Percentiles rank a stretch among this genome's conserved stretches.
These are phyloP conservation scores for Hydrozoanthus gracilis DNA, from an alignment of 92 coral and sea anemone genomes.

Conservation along the genomic window DNA sequence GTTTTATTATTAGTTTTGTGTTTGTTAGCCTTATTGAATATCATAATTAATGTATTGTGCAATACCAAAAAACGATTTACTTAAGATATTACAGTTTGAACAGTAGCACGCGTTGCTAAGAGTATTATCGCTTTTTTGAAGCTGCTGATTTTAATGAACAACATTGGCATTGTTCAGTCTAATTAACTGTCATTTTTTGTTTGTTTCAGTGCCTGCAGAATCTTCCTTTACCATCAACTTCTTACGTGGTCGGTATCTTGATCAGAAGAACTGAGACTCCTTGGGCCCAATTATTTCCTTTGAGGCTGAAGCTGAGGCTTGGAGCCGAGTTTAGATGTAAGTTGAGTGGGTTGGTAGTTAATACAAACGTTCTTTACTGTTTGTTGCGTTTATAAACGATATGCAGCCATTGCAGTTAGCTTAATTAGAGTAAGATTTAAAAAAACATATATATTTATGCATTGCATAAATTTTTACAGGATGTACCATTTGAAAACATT, in stretches of 20 bases:
- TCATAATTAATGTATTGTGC: too few relatives aligned
- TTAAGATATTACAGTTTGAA: too few relatives aligned
- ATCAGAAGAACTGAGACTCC: constrained; percentile 91
- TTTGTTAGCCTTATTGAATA: too few relatives aligned
- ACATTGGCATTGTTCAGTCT: background rate
- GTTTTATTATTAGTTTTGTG: too few relatives aligned
- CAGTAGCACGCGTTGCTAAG: too few relatives aligned
- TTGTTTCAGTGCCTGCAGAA: constrained; percentile 85
- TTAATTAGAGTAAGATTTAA: too few relatives aligned
- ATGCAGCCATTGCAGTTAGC: too few relatives aligned
- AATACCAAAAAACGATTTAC: too few relatives aligned
- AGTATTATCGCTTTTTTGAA: too few relatives aligned
- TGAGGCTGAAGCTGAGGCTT: constrained; percentile 90
- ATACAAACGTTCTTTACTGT: background rate
- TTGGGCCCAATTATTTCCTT: constrained; percentile 99
- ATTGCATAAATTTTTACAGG: too few relatives aligned
- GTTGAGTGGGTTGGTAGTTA: constrained; percentile 13
- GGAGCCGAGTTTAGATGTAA: constrained; percentile 98
- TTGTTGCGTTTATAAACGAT: background rate
- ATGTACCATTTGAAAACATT: too few relatives aligned
- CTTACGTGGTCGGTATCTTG: constrained; percentile 89
- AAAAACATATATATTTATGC: too few relatives aligned
- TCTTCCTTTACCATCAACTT: constrained; percentile 82
- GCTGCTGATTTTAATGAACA: background rate
- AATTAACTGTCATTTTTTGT: background rate